Evolutionary conservation across 2,797 vertebrate genomes (phyloP), one percentile per base, ranked within the genome.

Genomic region (Cyclura pinguis): DNA sequence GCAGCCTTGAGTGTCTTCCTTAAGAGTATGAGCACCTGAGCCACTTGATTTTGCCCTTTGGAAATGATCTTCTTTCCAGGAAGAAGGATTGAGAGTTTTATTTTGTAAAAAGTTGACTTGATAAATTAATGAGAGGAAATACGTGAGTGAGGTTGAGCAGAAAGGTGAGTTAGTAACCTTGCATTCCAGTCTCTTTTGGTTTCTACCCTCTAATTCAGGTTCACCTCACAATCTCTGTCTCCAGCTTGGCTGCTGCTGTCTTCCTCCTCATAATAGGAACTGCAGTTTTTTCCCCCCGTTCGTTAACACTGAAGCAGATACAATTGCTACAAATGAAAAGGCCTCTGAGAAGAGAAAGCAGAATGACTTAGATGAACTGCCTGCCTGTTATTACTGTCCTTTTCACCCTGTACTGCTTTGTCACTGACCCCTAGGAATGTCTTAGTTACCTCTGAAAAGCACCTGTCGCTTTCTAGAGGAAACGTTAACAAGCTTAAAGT

Each of bases 371-470:
- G 91, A 89, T 88, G 93, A 93, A 95, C 90, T 91, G 92, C 89
- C 90, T 94, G 88, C 72, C 91, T 94, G 89, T 92, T 90, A 88
- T 42, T 0, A 1, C 82, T 85, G 50, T 84, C 87, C 86, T 42
- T 78, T 80, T 35, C 38, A 24, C 14, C 47, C 86, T 85, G 12
- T 14, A 14, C 90, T 93, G 91, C 35, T 89, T 93, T 81, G 90
- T 94, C 93, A 42, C 92, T 3, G 91, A 47, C 47, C 93, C 85
- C 38, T 0, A 93, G 93, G 92, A 55, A 90, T 93, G 89, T 92
- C 94, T 95, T 93, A 90, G 74, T 94, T 93, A 91, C 92, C 93
- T 96, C 90, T 90, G 91, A 81, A 87, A 89, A 92, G 9, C 90
- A 89, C 92, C 93, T 89, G 50, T 90, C 90, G 82, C 92, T 78